phyloP scores from a whole-genome alignment of 2,113 vertebrate genomes.

The Rhynchopsitta pachyrhyncha region DNA sequence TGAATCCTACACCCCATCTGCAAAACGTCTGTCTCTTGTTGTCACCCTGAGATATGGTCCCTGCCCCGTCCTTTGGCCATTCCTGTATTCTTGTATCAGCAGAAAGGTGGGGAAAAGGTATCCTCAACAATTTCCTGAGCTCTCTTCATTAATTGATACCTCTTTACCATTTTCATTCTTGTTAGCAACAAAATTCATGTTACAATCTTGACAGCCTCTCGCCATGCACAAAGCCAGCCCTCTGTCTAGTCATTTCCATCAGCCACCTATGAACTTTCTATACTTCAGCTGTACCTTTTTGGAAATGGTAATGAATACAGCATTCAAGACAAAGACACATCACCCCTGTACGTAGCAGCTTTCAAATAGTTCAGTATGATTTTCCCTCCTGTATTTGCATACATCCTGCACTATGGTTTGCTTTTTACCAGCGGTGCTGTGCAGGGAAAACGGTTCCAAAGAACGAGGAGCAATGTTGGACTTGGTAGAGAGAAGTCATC shows the following conservation, averaged over 20 bases:
- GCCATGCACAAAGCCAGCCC: background rate
- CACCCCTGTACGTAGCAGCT: background rate
- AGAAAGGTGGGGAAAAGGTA: fast-evolving
- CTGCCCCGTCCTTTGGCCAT: fast-evolving
- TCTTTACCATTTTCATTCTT: background rate
- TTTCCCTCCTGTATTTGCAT: background rate
- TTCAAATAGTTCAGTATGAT: background rate
- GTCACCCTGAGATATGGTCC: background rate
- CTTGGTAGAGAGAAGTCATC: background rate
- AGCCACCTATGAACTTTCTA: background rate
- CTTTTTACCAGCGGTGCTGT: background rate
- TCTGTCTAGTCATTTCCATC: slow-evolving; percentile 13
- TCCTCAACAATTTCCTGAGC: background rate
- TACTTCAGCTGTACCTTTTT: background rate
- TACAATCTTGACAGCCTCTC: background rate
- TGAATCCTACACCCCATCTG: background rate
- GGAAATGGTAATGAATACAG: slow-evolving; percentile 31
- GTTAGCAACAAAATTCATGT: background rate
- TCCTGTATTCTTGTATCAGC: background rate
- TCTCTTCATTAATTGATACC: background rate
- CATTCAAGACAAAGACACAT: background rate
- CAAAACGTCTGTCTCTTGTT: background rate
- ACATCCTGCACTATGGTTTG: background rate
- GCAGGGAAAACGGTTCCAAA: background rate
- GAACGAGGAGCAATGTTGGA: fast-evolving